These are phyloP conservation scores for Pollenia amentaria DNA, from an alignment of 2,888 invertebrate species.

Conservation along the genomic window DNA sequence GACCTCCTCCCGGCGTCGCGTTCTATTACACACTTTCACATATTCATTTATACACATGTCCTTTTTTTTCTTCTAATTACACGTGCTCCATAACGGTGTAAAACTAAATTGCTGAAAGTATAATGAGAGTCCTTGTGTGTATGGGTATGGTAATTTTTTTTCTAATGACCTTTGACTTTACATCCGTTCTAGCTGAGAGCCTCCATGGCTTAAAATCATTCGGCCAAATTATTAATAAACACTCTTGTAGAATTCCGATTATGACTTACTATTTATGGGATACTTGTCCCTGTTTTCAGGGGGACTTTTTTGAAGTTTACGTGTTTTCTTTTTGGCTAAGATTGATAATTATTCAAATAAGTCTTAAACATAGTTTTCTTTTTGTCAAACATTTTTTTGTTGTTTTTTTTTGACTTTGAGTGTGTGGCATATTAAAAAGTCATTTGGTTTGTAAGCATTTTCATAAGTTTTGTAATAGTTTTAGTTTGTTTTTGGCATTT, in stretches of 20 bases:
- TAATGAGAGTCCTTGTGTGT: constrained; percentile 19
- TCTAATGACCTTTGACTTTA: constrained; percentile 72
- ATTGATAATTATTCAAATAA: constrained; percentile 74
- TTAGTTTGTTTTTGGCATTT: not conserved
- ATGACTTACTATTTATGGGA: constrained; percentile 53
- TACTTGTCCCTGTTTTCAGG: not conserved
- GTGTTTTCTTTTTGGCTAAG: constrained; percentile 20
- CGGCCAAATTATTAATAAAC: constrained; percentile 32
- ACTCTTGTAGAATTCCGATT: constrained; percentile 52
- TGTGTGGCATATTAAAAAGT: constrained; percentile 82
- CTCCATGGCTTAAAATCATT: constrained; percentile 42
- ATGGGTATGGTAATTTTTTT: constrained; percentile 56
- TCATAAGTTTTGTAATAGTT: constrained; percentile 59
- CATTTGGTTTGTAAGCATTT: constrained; percentile 81
- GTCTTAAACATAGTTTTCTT: constrained; percentile 54
- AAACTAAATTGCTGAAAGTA: constrained; percentile 25
- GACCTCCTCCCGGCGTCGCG: constrained; percentile 37
- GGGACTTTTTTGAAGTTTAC: not conserved
- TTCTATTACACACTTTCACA: constrained; percentile 7
- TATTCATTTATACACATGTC: constrained; percentile 45
- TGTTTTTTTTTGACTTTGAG: constrained; percentile 64
- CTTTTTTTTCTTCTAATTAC: not conserved
- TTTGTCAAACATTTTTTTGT: not conserved
- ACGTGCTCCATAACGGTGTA: not conserved
- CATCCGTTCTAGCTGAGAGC: constrained; percentile 59